These are phyloP conservation scores for Probosciger aterrimus DNA, from an alignment of 2,113 vertebrate species.

Conservation along the genomic window DNA sequence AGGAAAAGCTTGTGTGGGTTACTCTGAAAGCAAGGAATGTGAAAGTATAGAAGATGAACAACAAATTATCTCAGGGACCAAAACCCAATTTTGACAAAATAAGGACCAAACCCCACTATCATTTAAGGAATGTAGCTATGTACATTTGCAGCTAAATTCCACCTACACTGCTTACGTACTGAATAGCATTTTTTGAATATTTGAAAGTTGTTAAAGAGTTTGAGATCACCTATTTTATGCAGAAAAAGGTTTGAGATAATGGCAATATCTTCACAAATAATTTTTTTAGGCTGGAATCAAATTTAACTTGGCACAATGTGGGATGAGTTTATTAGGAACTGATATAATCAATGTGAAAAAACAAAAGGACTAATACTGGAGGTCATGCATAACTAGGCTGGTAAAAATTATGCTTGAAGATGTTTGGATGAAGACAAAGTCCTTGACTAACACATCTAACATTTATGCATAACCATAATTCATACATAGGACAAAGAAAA, in stretches of 20 bases:
- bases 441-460: neutral
- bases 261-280: neutral
- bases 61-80: neutral
- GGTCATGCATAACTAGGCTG: neutral
- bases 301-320: neutral
- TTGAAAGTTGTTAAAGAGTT: neutral
- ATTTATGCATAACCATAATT: neutral
- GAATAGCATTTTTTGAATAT: neutral
- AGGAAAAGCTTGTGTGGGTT: conserved; percentile 12
- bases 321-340: neutral
- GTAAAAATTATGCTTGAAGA: neutral
- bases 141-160: conserved; percentile 27
- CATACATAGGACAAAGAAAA: neutral
- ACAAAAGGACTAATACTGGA: neutral
- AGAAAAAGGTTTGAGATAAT: neutral
- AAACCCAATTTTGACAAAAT: neutral
- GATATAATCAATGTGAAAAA: neutral
- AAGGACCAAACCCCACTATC: neutral
- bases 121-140: neutral
- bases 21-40: neutral
- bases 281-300: neutral
- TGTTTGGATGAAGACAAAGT: neutral
- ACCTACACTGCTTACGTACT: neutral
- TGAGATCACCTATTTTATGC: neutral
- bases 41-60: conserved; percentile 7